Evolutionary conservation across 2,113 vertebrate species (phyloP).

Genomic region (Daubentonia madagascariensis): DNA sequence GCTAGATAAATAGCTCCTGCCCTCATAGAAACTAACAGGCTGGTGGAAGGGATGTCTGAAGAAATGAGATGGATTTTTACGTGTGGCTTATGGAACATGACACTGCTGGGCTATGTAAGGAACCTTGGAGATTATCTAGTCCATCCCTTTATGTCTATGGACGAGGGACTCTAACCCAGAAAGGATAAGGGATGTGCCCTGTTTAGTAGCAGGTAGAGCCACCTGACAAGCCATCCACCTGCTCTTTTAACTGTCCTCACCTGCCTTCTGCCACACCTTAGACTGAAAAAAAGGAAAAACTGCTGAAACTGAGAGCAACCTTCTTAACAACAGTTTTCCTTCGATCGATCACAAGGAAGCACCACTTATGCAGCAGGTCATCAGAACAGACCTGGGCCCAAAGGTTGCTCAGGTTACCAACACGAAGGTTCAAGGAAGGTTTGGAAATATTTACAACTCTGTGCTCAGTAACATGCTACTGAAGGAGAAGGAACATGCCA

Average conservation of each 20-base stretch:
- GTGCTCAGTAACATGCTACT: background rate
- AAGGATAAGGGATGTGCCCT: background rate
- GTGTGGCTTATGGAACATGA: background rate
- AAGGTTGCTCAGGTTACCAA: background rate
- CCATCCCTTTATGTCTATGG: background rate
- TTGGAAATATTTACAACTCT: background rate
- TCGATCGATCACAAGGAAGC: background rate
- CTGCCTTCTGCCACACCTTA: background rate
- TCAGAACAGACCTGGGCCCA: background rate
- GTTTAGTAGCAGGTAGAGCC: background rate
- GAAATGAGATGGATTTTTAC: background rate
- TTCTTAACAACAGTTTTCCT: background rate
- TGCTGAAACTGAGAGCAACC: background rate
- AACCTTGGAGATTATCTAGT: background rate
- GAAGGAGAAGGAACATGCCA: background rate
- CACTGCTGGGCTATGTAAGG: background rate
- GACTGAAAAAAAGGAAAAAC: background rate
- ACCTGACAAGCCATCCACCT: background rate
- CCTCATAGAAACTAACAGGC: background rate
- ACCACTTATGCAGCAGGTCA: background rate
- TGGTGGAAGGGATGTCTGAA: background rate
- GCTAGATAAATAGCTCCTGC: background rate
- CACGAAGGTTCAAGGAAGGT: background rate
- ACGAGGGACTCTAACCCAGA: background rate
- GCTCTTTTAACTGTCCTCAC: background rate